Percentiles rank a stretch among this genome's conserved stretches.
Evolutionary conservation across 2,797 vertebrate genomes (phyloP).

Genomic region (Pangasius mekongensis): DNA sequence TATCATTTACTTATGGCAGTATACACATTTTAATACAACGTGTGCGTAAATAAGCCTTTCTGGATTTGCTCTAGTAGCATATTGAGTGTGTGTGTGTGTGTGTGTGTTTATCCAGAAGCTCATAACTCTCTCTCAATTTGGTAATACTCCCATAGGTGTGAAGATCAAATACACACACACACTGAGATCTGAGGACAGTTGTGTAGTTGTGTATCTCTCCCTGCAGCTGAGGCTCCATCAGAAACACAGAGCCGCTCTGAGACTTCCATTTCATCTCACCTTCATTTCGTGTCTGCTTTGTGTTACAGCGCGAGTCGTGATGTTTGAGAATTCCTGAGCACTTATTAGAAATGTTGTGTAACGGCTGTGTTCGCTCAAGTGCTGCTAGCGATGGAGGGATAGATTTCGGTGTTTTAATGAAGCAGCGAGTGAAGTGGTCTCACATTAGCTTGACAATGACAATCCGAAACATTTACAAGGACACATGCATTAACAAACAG

Average conservation of each 20-base stretch:
- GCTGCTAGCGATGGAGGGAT: background rate
- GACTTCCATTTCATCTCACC: no score
- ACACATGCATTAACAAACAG: background rate
- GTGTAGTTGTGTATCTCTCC: no score
- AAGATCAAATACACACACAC: no score
- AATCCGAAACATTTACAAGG: background rate
- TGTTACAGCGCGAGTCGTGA: background rate
- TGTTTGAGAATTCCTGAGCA: background rate
- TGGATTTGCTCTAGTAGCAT: no score
- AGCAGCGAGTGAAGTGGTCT: conserved; percentile 3
- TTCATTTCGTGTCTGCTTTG: background rate
- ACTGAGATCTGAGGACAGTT: no score
- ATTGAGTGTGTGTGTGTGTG: no score
- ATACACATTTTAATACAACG: background rate
- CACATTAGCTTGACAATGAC: background rate
- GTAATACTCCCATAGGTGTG: no score
- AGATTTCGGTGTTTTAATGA: background rate
- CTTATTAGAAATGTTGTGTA: conserved; percentile 1
- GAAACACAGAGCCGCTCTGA: no score
- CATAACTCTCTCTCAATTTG: no score
- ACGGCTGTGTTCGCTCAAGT: background rate
- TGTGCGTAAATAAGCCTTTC: no score
- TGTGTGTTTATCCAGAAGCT: no score
- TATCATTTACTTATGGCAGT: background rate
- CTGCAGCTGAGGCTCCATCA: no score